A percentile compares a stretch with the other conserved stretches of the same genome.
These are phyloP conservation scores for Diadegma fenestrale DNA, from an alignment of 2,888 invertebrate genomes.

Conservation along the genomic window DNA sequence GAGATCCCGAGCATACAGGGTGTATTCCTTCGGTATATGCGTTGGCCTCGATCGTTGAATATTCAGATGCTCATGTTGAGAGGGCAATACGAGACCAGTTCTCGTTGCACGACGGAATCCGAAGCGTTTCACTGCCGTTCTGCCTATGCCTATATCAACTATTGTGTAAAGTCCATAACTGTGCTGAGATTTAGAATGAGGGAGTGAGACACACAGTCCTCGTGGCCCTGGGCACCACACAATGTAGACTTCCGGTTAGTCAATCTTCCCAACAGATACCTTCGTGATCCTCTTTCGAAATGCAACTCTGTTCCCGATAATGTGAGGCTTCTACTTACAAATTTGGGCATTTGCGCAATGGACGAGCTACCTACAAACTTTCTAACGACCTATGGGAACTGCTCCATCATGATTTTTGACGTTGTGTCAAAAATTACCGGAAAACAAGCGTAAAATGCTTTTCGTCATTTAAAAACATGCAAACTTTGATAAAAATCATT, in stretches of 20 bases:
- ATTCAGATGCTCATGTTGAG: slow-evolving; percentile 68
- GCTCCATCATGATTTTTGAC: not conserved
- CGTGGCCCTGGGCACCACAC: slow-evolving; percentile 45
- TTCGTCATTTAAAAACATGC: not conserved
- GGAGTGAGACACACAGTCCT: slow-evolving; percentile 32
- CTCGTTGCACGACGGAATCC: slow-evolving; percentile 70
- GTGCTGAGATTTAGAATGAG: slow-evolving; percentile 34
- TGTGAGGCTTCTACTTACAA: not conserved
- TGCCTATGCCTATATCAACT: slow-evolving; percentile 63
- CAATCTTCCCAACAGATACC: slow-evolving; percentile 21
- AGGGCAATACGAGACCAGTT: slow-evolving; percentile 50
- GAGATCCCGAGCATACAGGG: slow-evolving; percentile 47
- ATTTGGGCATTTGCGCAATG: not conserved
- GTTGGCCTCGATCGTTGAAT: slow-evolving; percentile 62
- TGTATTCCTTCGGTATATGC: slow-evolving; percentile 47
- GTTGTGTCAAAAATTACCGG: not conserved
- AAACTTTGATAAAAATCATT: too few species aligned
- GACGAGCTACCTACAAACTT: too few species aligned
- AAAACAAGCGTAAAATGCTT: not conserved
- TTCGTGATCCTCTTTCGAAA: slow-evolving; percentile 10
- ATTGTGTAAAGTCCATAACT: slow-evolving; percentile 38
- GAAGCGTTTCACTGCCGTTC: slow-evolving; percentile 71
- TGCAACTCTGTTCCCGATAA: slow-evolving; percentile 21
- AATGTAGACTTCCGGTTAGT: slow-evolving; percentile 38
- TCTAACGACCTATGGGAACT: not conserved